phyloP scores from a whole-genome alignment of 2,888 invertebrate species.

The Noctua janthe region DNA sequence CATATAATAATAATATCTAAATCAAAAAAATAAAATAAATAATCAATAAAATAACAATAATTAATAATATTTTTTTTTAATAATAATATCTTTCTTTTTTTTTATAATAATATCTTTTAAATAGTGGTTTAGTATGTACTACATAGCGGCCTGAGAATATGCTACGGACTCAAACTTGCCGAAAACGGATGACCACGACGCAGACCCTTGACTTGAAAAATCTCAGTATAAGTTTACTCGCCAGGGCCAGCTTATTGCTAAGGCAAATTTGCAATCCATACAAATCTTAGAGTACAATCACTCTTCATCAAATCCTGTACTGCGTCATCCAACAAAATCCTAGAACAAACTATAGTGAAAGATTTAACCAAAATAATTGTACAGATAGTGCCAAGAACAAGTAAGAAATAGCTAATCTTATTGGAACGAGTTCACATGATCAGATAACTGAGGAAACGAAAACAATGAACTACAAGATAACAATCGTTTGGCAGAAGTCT shows the following conservation, averaged over 20 bases:
- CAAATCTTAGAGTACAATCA: neutral
- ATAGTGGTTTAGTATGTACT: too few species aligned
- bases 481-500: conserved; percentile 52
- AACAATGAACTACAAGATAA: conserved; percentile 42
- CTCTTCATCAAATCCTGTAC: neutral
- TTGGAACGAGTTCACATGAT: conserved; percentile 40
- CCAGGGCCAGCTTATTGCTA: neutral
- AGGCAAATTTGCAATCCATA: neutral
- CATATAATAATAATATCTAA: too few species aligned
- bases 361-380: conserved; percentile 15
- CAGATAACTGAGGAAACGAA: conserved; percentile 38
- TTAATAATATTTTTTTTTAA: too few species aligned
- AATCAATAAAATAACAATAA: too few species aligned
- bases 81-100: too few species aligned
- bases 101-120: too few species aligned
- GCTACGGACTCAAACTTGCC: neutral
- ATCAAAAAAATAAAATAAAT: too few species aligned
- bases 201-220: neutral
- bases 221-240: neutral
- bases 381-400: conserved; percentile 24
- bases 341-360: neutral
- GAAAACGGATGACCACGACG: neutral
- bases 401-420: conserved; percentile 25
- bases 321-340: conserved; percentile 5
- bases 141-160: too few species aligned